Base-by-base conservation (phyloP, 1,140 invertebrate genomes). In the Philopotamus ludificatus region DNA sequence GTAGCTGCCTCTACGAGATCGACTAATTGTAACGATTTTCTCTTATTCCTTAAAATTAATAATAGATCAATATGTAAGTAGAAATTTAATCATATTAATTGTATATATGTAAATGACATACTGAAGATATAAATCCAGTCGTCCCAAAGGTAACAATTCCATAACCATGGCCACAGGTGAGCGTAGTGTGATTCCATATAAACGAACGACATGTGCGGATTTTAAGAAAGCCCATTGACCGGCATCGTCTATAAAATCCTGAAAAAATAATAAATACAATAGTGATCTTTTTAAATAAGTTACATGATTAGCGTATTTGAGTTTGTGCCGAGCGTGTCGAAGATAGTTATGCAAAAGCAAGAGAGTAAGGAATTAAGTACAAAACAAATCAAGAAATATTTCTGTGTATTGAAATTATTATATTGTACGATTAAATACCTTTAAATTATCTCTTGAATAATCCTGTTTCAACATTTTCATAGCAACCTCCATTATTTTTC, bases 1-100 rank as follows among this genome's bases (percentile, higher is more conserved):
- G 86, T 85, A 20, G 87, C 83, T 41, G 91, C 87, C 75, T 94
- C 90, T 61, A 94, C 85, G 65, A 95, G 78, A 73, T 92, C 89
- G 3, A 88, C 82, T 18, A 82, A 79, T 73, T 87, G 85, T 0
- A 93, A 75, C 12, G 75, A 76, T 2, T 79, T 72, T 61, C 74
- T 77, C 68, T 85, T 79, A 57, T 81, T 74, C 41, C 77, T 77
- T 49, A 3, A 34, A 34, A 41, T 49, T 9, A 57, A 21, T 47
- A 44, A 16, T 20, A 25, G 23, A 47, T 4, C 10, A n/a, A 8
- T 8, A 8, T n/a, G 34, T 39, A 39, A 39, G 34, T 39, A n/a
- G n/a, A n/a, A n/a, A n/a, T n/a, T n/a, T n/a, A 20, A 21, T 7
- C 2, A 51, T 20, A 4, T 51, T 21, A 18, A 51, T 22, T 21